Evolutionary conservation across 2,888 invertebrate species (phyloP), one percentile per base, ranked within the genome.

Genomic region (Odontomyia ornata): DNA sequence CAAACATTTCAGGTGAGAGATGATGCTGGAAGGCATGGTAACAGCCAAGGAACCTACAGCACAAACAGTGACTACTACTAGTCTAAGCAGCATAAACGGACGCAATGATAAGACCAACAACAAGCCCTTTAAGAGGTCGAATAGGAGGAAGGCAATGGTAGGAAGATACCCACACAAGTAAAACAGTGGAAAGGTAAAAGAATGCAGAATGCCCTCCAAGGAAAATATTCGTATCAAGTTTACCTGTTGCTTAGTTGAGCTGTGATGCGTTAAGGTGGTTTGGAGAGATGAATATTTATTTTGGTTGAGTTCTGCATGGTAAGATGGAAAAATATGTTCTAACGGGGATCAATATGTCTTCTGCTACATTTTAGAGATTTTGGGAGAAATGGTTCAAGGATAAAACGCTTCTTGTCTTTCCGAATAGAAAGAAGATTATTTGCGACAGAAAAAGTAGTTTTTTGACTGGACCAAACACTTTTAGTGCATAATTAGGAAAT

Each of bases 1-100:
- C 69, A 69, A 25, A 46, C 27, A 46, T 25, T n/a, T 13, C n/a
- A 69, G 69, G 69, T 69, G 69, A 46, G 69, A 46, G 69, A 69
- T 69, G 69, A 47, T 15, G 46, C 69, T 69, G 21, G 60, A 23
- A 60, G 11, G 60, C 21, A 60, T 25, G 18, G 25, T 23, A 60
- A 60, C 60, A 60, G 25, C 60, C 21, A 69, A 0, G 7, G 15
- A 69, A 47, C 25, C 1, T 9, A 18, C 43, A 13, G 21, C 11
- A 18, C 11, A 36, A 62, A 15, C 65, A 65, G 21, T 18, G 36
- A 36, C 65, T 11, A 65, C 62, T 25, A 28, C 21, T 25, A 23
- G 5, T 60, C 60, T 52, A 18, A 52, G 60, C 11, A 4, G 15
- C 21, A 5, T 60, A n/a, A 36, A 36, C 13, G 15, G 18, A 36